phyloP scores from a whole-genome alignment of 2,113 vertebrate genomes.

The Procapra przewalskii region DNA sequence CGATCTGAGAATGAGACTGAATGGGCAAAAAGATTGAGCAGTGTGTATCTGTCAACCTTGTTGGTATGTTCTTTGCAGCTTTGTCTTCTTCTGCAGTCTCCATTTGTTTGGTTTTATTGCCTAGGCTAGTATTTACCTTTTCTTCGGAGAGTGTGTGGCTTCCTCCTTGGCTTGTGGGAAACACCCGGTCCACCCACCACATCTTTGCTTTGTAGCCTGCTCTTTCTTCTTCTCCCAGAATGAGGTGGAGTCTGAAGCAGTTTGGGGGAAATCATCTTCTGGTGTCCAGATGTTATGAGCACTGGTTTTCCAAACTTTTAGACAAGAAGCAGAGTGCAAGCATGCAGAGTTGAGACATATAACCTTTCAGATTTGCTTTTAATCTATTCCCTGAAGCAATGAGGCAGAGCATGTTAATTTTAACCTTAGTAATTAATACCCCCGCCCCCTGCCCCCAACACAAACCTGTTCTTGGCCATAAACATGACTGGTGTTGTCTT shows the following conservation, averaged over 20 bases:
- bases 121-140: background rate
- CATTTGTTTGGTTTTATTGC: background rate
- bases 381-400: constrained; percentile 34
- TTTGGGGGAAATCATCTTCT: constrained; percentile 6
- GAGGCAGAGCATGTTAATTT: constrained; percentile 60
- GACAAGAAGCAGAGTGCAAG: constrained; percentile 39
- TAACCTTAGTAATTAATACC: constrained; percentile 63
- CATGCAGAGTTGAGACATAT: constrained; percentile 54
- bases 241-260: constrained; percentile 3
- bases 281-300: constrained; percentile 47
- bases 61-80: background rate
- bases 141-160: constrained; percentile 25
- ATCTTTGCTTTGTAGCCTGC: constrained; percentile 13
- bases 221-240: constrained; percentile 10
- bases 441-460: background rate
- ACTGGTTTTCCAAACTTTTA: constrained; percentile 40
- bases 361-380: constrained; percentile 56
- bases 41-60: background rate
- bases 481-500: constrained; percentile 22
- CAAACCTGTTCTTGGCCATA: constrained; percentile 36
- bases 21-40: background rate
- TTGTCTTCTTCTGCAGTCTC: background rate
- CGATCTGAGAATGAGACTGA: background rate
- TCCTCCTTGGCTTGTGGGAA: background rate
- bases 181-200: background rate